phyloP scores from a whole-genome alignment of 2,888 invertebrate species.

The Psylliodes chrysocephalus region DNA sequence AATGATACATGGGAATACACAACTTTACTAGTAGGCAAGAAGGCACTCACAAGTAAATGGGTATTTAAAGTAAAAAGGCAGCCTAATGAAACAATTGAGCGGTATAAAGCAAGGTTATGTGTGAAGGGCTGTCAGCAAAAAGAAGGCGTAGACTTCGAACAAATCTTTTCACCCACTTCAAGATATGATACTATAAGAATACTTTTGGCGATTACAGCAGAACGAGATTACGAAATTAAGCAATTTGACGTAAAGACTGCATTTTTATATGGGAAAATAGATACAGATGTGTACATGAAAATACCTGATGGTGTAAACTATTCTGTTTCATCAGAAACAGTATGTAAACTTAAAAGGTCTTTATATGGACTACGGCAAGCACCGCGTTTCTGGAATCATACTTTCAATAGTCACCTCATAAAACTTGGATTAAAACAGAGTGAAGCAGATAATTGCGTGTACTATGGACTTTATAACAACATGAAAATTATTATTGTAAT shows the following conservation, averaged over 20 bases:
- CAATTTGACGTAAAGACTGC: conserved; percentile 15
- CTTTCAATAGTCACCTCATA: background rate
- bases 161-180: conserved; percentile 14
- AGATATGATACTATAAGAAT: conserved; percentile 20
- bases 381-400: background rate
- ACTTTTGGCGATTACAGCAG: conserved; percentile 4
- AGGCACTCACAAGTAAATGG: conserved; percentile 1
- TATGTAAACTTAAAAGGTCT: conserved; percentile 3
- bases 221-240: background rate
- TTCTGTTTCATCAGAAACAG: background rate
- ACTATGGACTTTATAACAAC: background rate
- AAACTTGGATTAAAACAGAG: conserved; percentile 6
- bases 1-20: conserved; percentile 7
- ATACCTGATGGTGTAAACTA: background rate
- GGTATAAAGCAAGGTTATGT: conserved; percentile 21
- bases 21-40: background rate
- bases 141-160: conserved; percentile 12
- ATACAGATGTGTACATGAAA: conserved; percentile 4
- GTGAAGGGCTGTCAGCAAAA: conserved; percentile 10
- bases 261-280: conserved; percentile 8
- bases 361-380: conserved; percentile 22
- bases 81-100: background rate
- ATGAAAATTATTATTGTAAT: conserved; percentile 8
- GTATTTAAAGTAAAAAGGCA: conserved; percentile 14
- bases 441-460: conserved; percentile 22